Percentiles rank a stretch among this genome's conserved stretches.
Conservation (phyloP, 2,797 vertebrate species). For the Acanthis flammea region DNA sequence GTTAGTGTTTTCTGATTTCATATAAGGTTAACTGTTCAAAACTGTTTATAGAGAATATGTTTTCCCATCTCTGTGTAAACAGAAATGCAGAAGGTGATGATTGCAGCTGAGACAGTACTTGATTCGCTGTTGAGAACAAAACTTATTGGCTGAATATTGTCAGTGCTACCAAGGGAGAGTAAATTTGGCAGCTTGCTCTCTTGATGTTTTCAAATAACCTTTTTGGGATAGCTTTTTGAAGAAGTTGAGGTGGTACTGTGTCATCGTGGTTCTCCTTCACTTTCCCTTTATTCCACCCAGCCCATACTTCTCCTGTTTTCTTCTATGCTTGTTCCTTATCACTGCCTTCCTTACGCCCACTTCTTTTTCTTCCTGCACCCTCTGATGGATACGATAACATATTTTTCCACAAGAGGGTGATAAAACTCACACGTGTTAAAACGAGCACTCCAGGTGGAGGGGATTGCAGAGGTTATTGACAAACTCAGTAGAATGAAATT, state of each 20-base stretch:
- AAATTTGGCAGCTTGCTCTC: background rate
- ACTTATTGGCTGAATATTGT: background rate
- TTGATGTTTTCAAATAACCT: background rate
- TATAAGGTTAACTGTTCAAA: background rate
- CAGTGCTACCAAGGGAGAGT: background rate
- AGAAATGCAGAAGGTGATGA: background rate
- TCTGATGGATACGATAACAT: background rate
- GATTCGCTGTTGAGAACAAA: background rate
- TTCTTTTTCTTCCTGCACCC: background rate
- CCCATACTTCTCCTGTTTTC: background rate
- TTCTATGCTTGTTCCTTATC: background rate
- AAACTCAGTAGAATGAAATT: background rate
- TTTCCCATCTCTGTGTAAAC: background rate
- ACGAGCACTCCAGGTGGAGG: background rate
- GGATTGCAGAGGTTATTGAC: background rate
- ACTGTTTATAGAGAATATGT: background rate
- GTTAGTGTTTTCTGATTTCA: background rate
- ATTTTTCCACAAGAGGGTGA: conserved; percentile 58
- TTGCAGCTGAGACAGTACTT: background rate
- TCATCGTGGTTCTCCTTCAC: background rate
- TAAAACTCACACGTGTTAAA: background rate
- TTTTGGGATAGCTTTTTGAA: conserved; percentile 1
- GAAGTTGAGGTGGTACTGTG: background rate
- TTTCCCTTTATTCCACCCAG: background rate
- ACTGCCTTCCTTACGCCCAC: background rate